Evolutionary conservation across 1,140 invertebrate genomes (phyloP).

Genomic region (Drosophila novamexicana): DNA sequence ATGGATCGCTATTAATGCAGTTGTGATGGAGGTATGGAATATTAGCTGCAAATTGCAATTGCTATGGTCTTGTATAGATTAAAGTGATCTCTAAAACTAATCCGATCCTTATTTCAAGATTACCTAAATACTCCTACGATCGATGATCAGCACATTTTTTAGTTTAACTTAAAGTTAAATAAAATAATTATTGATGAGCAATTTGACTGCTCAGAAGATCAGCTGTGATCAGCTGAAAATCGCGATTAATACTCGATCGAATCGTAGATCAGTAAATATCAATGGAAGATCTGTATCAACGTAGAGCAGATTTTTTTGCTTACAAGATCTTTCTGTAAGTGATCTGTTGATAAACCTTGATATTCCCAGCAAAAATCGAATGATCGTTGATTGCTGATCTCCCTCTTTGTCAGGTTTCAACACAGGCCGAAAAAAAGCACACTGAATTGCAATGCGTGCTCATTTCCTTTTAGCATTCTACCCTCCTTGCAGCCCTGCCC

Average conservation of each 20-base stretch:
- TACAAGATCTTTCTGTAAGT: neutral
- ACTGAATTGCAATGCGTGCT: conserved; percentile 13
- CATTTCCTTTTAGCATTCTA: conserved; percentile 26
- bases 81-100: neutral
- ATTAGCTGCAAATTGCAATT: neutral
- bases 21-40: no score
- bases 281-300: neutral
- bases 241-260: no score
- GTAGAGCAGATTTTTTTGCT: neutral
- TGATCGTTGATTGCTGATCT: conserved; percentile 18
- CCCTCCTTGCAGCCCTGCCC: neutral
- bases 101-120: no score
- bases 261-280: no score
- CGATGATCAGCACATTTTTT: no score
- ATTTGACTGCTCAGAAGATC: no score
- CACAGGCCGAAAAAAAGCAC: neutral
- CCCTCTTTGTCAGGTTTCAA: conserved; percentile 1
- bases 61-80: neutral
- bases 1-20: neutral
- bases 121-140: no score
- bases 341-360: neutral
- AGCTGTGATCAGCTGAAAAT: no score
- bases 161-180: no score
- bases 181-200: no score
- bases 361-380: neutral